phyloP scores from a whole-genome alignment of 1,140 invertebrate species.

The Reticulitermes speratus region DNA sequence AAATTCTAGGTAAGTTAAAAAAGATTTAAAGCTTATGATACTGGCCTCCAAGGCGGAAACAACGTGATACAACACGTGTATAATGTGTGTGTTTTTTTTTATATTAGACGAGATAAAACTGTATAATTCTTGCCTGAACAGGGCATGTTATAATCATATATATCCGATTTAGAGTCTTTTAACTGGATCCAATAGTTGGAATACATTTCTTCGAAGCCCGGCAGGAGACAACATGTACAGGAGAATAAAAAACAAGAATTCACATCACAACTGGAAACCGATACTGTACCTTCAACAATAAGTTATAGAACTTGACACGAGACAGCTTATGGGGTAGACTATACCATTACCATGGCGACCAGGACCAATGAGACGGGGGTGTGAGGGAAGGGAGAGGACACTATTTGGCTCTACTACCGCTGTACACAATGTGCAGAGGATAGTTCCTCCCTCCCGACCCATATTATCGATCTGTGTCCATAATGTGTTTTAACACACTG shows the following conservation, averaged over 20 bases:
- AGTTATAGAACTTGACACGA: not conserved
- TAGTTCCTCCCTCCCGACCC: not conserved
- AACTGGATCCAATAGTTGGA: too few species aligned
- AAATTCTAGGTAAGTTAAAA: too few species aligned
- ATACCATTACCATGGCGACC: constrained; percentile 10
- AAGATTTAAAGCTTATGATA: too few species aligned
- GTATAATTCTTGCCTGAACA: too few species aligned
- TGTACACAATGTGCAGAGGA: not conserved
- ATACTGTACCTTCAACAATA: not conserved
- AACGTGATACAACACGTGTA: too few species aligned
- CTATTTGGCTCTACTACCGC: not conserved
- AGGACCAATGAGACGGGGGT: not conserved
- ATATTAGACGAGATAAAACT: too few species aligned
- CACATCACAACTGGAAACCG: not conserved
- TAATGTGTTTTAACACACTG: constrained; percentile 18
- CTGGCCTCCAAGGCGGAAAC: too few species aligned
- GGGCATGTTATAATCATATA: too few species aligned
- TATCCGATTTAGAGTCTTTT: too few species aligned
- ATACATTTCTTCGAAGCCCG: too few species aligned
- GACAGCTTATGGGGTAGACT: not conserved
- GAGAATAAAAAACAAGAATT: not conserved
- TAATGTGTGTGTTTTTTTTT: too few species aligned
- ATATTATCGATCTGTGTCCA: not conserved
- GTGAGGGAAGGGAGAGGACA: not conserved
- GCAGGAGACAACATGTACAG: not conserved